Conservation (phyloP, 2,888 invertebrate species). For the Meta bourneti region DNA sequence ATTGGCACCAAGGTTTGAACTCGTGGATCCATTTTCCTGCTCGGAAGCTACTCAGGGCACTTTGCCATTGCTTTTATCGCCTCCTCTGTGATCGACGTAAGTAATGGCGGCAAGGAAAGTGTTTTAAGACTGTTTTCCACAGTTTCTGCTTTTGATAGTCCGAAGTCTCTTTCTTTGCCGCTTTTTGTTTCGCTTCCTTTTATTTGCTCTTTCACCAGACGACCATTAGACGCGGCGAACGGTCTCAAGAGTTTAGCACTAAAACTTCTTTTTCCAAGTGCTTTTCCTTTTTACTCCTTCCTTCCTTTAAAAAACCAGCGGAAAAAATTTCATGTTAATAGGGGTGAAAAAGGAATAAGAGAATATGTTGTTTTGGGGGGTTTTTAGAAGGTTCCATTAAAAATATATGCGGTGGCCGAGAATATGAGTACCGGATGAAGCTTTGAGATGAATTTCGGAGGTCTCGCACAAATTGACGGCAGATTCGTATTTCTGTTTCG, state of each 20-base stretch:
- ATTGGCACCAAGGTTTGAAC: not conserved
- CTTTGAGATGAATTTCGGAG: not conserved
- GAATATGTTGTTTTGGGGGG: slow-evolving; percentile 13
- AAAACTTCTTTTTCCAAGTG: slow-evolving; percentile 28
- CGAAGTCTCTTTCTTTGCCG: slow-evolving; percentile 7
- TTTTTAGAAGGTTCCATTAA: not conserved
- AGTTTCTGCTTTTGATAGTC: slow-evolving; percentile 50
- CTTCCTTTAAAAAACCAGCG: slow-evolving; percentile 3
- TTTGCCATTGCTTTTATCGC: slow-evolving; percentile 72
- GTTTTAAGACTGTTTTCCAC: slow-evolving; percentile 70
- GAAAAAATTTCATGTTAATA: slow-evolving; percentile 38
- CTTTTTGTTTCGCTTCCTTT: slow-evolving; percentile 25
- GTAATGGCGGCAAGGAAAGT: slow-evolving; percentile 65
- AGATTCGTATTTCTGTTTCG: no score
- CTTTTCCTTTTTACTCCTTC: not conserved
- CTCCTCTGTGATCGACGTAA: slow-evolving; percentile 49
- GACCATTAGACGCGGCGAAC: slow-evolving; percentile 49
- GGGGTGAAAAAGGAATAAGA: not conserved
- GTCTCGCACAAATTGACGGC: no score
- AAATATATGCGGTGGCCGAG: not conserved
- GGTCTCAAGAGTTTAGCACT: slow-evolving; percentile 15
- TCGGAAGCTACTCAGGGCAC: slow-evolving; percentile 62
- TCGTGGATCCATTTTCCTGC: not conserved
- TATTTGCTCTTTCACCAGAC: slow-evolving; percentile 40
- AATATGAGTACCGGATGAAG: not conserved